A percentile compares a stretch with the other conserved stretches of the same genome.
phyloP scores from a whole-genome alignment of 2,113 vertebrate genomes.

The Eonycteris spelaea region DNA sequence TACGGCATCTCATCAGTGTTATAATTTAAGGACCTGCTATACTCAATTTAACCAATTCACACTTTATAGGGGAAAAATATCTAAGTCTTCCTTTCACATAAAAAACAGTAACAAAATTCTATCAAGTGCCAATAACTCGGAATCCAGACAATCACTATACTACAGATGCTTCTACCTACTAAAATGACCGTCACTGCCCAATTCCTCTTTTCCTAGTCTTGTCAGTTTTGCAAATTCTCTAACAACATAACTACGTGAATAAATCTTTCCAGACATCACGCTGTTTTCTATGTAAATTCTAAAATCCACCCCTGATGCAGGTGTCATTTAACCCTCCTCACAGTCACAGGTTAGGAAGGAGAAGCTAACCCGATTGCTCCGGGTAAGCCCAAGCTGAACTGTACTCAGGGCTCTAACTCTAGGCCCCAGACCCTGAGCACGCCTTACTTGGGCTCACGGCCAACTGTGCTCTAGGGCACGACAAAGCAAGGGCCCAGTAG shows the following conservation, averaged over 20 bases:
- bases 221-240: not conserved
- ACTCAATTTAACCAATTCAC: not conserved
- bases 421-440: not conserved
- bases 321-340: not conserved
- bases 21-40: not conserved
- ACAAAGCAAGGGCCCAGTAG: not conserved
- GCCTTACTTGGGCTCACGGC: not conserved
- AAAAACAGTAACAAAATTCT: constrained; percentile 29
- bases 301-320: not conserved
- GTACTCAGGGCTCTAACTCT: not conserved
- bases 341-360: not conserved
- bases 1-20: not conserved
- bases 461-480: not conserved
- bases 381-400: not conserved
- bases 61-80: not conserved
- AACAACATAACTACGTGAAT: not conserved
- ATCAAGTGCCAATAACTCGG: not conserved
- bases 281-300: not conserved
- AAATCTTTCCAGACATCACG: not conserved
- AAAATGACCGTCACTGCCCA: not conserved
- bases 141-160: not conserved
- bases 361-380: not conserved
- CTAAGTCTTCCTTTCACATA: not conserved
- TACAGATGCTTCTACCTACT: not conserved
- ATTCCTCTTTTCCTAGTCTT: not conserved